These are phyloP conservation scores for Hozukius guyotensis DNA, from an alignment of 2,797 vertebrate species.

Conservation along the genomic window DNA sequence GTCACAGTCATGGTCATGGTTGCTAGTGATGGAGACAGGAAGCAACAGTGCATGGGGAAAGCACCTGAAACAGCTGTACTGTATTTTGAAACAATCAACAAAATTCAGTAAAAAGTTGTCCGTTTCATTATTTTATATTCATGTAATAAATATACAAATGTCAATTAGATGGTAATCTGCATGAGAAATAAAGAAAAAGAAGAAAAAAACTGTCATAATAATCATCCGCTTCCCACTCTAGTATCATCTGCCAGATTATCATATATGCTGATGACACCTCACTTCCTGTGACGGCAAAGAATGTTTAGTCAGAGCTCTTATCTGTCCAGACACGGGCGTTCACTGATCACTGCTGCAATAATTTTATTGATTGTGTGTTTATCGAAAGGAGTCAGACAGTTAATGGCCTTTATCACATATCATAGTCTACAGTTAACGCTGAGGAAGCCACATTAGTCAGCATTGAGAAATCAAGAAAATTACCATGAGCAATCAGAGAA, in stretches of 20 bases:
- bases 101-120: too few relatives aligned
- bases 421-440: background rate
- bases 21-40: too few relatives aligned
- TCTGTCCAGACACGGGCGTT: background rate
- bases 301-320: background rate
- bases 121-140: too few relatives aligned
- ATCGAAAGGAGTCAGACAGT: constrained; percentile 11
- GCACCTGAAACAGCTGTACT: too few relatives aligned
- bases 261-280: background rate
- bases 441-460: background rate
- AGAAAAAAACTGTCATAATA: too few relatives aligned
- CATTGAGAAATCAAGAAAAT: background rate
- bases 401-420: background rate
- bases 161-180: too few relatives aligned
- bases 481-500: background rate
- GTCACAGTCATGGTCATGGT: rapidly evolving
- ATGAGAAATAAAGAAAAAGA: too few relatives aligned
- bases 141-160: too few relatives aligned
- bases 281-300: constrained; percentile 20
- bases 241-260: background rate
- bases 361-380: constrained; percentile 19
- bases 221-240: background rate
- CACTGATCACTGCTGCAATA: background rate
- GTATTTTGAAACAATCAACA: too few relatives aligned
- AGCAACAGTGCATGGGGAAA: rapidly evolving